Evolutionary conservation across 35 echinoderm and acorn worm genomes (phyloP).

Genomic region (Diadema setosum): DNA sequence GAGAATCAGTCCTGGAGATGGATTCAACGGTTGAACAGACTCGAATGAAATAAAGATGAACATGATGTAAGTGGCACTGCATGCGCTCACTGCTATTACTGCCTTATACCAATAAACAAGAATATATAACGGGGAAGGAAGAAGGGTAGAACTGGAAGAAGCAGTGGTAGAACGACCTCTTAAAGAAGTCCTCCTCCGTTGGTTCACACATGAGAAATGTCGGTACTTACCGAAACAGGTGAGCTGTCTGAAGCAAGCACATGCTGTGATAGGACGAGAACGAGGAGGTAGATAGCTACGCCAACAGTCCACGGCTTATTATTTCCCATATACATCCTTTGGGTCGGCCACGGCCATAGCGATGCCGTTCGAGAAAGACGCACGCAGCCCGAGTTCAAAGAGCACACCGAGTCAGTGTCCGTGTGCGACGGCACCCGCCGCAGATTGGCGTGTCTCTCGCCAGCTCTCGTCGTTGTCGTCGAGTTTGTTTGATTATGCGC

Average conservation of each 20-base stretch:
- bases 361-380: neutral
- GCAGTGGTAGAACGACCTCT: no score
- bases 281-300: neutral
- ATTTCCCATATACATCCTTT: conserved; percentile 27
- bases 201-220: no score
- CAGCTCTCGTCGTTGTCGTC: neutral
- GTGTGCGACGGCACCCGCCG: neutral
- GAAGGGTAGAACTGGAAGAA: no score
- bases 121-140: no score
- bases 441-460: neutral
- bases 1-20: no score
- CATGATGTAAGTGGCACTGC: no score
- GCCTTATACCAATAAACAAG: no score
- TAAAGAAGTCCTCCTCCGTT: no score
- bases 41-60: no score
- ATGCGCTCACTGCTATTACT: no score
- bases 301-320: conserved; percentile 10
- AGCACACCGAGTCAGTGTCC: neutral
- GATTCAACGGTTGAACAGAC: no score
- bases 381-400: neutral
- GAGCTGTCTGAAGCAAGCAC: neutral
- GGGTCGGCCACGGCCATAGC: neutral
- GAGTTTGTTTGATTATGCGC: neutral
- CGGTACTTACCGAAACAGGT: neutral
- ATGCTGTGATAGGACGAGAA: neutral